A percentile compares a stretch with the other conserved stretches of the same genome.
phyloP scores from a whole-genome alignment of 2,888 invertebrate genomes.

The Limenitis camilla region DNA sequence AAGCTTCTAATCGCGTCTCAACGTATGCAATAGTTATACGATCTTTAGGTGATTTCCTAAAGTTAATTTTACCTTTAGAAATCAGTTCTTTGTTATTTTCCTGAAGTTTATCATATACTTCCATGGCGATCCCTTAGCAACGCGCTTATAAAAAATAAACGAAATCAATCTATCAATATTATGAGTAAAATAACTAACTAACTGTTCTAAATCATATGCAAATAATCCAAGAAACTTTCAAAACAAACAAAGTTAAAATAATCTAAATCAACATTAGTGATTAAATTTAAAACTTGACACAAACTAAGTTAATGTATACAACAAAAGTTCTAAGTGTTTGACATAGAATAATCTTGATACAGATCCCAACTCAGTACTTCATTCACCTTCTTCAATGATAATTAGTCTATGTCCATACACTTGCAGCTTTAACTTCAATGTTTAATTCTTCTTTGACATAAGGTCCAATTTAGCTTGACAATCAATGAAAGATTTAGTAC shows the following conservation, averaged over 20 bases:
- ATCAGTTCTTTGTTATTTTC: constrained; percentile 3
- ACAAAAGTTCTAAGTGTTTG: background rate
- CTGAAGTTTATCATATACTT: constrained; percentile 5
- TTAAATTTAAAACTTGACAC: no score
- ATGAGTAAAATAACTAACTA: background rate
- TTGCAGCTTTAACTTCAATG: background rate
- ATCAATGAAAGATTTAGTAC: constrained; percentile 1
- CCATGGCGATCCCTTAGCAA: constrained; percentile 1
- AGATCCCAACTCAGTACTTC: constrained; percentile 2
- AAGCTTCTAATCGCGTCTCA: constrained; percentile 10
- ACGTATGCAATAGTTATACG: constrained; percentile 2
- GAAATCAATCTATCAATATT: no score
- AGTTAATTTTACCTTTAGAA: constrained; percentile 5
- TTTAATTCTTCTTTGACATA: constrained; percentile 3
- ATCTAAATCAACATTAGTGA: background rate
- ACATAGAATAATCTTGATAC: constrained; percentile 3
- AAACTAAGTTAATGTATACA: background rate
- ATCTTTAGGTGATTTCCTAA: constrained; percentile 10
- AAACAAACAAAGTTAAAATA: background rate
- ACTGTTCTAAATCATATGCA: background rate
- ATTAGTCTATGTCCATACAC: background rate
- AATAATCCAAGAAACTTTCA: background rate
- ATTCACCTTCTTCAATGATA: no score
- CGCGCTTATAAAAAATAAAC: no score
- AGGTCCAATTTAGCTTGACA: constrained; percentile 4